Evolutionary conservation across 2,797 vertebrate species (phyloP), one percentile per base, ranked within the genome.

Genomic region (Anguilla anguilla): DNA sequence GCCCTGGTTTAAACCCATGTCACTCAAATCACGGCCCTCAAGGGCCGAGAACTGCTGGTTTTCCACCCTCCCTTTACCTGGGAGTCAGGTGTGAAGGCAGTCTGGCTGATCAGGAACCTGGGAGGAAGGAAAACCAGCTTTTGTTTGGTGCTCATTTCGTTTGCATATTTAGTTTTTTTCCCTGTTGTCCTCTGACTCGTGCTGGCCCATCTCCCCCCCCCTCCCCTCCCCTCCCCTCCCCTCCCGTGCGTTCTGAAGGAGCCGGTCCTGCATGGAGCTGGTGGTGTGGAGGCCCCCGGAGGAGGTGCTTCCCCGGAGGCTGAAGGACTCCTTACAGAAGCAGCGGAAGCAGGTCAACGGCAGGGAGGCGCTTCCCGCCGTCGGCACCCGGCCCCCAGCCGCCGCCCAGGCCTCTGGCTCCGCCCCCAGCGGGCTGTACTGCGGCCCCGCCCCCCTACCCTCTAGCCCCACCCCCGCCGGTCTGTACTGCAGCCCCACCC

Each of bases 231-330:
- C 81, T 87, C 57, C 19, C 59, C 17, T 25, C 64, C 82, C 61
- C 46, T 46, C 87, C 67, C 11, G 46, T 51, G 82, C 0, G 0
- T 64, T 51, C 22, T 85, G 64, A 88, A 97, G 96, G 94, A 96
- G 95, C 85, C 96, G 93, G 64, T 97, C 96, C 74, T 96, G 96
- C 89, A 97, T 97, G 96, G 96, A 97, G 94, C 84, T 97, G 93
- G 96, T 97, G 88, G 85, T 97, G 88, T 97, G 96, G 96, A 94
- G 96, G 61, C 96, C 96, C 17, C 96, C 94, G 5, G 94, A 96
- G 28, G 95, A 96, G 88, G 93, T 94, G 0, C 91, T 97, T 83
- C 94, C 93, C 82, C 95, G 94, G 89, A 94, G 91, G 89, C 93
- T 96, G 35, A 97, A 94, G 89, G 94, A 93, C 90, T 93, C 96